Percentiles rank a stretch among this genome's conserved stretches.
Conservation (phyloP, 2,113 vertebrate species). For the Tichodroma muraria region DNA sequence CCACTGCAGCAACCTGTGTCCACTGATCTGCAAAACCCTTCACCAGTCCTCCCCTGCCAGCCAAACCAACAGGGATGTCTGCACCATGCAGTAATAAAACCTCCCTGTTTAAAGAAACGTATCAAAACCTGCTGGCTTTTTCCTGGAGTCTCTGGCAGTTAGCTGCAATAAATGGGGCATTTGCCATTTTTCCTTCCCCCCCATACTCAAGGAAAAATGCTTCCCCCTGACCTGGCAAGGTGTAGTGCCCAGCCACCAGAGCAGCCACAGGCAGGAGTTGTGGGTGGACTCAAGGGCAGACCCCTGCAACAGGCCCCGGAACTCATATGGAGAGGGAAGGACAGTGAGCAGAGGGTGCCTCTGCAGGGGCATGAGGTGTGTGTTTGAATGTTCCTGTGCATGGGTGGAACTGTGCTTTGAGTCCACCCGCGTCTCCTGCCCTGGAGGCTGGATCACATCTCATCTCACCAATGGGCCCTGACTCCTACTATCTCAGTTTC, state of each 20-base stretch:
- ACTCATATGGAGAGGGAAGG: rapidly evolving
- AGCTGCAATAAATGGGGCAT: neutral
- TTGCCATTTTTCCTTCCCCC: neutral
- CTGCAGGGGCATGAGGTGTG: rapidly evolving
- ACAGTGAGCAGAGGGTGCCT: neutral
- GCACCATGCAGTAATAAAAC: neutral
- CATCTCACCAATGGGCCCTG: rapidly evolving
- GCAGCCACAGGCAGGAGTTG: rapidly evolving
- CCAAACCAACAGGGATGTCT: neutral
- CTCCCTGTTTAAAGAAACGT: neutral
- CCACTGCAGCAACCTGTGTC: neutral
- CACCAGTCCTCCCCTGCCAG: neutral
- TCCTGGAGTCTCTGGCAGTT: neutral
- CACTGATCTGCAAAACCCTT: neutral
- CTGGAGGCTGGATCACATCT: neutral
- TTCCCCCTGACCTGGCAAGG: neutral
- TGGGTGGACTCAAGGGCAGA: too few relatives aligned
- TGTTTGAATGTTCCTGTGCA: too few relatives aligned
- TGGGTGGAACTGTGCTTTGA: neutral
- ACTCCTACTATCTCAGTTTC: neutral
- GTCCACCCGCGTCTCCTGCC: neutral
- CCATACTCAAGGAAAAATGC: neutral
- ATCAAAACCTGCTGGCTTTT: neutral
- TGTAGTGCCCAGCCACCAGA: too few relatives aligned
- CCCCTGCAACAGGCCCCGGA: rapidly evolving